Conservation (phyloP, 1,140 invertebrate species). For the Harpegnathos saltator region DNA sequence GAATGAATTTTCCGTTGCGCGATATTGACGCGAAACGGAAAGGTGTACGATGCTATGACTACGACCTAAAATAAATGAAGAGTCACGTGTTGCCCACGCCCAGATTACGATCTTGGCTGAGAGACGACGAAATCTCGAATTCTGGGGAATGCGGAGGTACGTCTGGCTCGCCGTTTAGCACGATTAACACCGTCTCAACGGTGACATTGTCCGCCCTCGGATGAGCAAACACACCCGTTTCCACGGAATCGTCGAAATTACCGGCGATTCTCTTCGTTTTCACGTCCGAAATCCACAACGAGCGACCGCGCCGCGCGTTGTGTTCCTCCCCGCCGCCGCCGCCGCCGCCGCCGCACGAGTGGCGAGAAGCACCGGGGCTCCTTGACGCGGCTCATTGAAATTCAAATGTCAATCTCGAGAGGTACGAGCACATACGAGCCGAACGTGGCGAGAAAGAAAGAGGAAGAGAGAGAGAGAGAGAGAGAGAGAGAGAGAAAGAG, state of each 20-base stretch:
- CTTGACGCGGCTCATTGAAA: slow-evolving; percentile 70
- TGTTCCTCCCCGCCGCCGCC: slow-evolving; percentile 49
- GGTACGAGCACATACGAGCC: slow-evolving; percentile 63
- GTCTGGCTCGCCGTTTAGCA: slow-evolving; percentile 65
- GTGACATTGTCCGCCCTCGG: slow-evolving; percentile 60
- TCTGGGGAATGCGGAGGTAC: not conserved
- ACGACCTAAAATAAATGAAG: not conserved
- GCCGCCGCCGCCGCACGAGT: slow-evolving; percentile 54
- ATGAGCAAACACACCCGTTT: slow-evolving; percentile 61
- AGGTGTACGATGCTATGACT: not conserved
- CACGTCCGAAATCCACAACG: slow-evolving; percentile 64
- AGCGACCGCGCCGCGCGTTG: slow-evolving; percentile 14
- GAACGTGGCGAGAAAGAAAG: slow-evolving; percentile 48
- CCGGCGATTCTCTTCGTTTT: slow-evolving; percentile 72
- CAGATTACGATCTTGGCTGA: slow-evolving; percentile 12
- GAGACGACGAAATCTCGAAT: slow-evolving; percentile 37
- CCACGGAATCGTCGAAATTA: slow-evolving; percentile 63
- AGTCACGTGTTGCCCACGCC: not conserved
- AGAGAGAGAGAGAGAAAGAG: not conserved
- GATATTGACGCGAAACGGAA: too few species aligned
- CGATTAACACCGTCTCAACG: slow-evolving; percentile 69
- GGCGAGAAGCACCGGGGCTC: slow-evolving; percentile 40
- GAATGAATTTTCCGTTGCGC: too few species aligned
- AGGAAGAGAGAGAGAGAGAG: not conserved
- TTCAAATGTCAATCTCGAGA: slow-evolving; percentile 76